Conservation (phyloP, 2,797 vertebrate genomes). For the Rhyacichthys aspro region DNA sequence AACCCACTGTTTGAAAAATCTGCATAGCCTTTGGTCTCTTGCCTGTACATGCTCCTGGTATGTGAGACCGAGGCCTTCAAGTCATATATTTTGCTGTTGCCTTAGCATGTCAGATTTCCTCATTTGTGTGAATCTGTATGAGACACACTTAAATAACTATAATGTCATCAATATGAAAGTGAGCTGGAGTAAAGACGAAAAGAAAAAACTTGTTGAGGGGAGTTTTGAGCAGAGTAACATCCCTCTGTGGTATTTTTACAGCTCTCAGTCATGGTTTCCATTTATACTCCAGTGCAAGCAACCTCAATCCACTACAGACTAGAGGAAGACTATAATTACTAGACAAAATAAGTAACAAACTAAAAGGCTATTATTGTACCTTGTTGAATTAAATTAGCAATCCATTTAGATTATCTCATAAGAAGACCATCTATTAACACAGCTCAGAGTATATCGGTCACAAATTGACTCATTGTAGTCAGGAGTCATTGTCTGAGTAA, state of each 20-base stretch:
- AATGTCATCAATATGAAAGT: constrained; percentile 1
- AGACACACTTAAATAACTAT: constrained; percentile 2
- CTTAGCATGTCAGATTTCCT: constrained; percentile 9
- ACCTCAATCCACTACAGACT: not conserved
- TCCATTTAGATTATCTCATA: not conserved
- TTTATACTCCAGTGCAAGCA: not conserved
- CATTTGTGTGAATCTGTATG: constrained; percentile 6
- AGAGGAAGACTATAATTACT: constrained; percentile 1
- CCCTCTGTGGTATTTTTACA: constrained; percentile 1
- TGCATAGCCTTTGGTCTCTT: constrained; percentile 25
- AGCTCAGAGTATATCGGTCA: constrained; percentile 10
- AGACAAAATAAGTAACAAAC: not conserved
- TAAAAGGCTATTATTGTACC: not conserved
- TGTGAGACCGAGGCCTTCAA: constrained; percentile 33
- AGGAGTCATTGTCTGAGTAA: constrained; percentile 24
- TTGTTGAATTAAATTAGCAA: not conserved
- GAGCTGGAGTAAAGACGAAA: not conserved
- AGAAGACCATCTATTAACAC: not conserved
- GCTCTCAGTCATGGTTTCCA: constrained; percentile 1
- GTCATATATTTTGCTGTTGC: constrained; percentile 24
- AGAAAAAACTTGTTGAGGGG: not conserved
- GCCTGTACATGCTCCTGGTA: constrained; percentile 48
- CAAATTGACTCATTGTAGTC: constrained; percentile 30
- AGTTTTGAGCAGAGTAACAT: constrained; percentile 15
- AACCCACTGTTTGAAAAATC: not conserved